Conservation (phyloP, 2,888 invertebrate species). For the Sphaerophoria rueppellii region DNA sequence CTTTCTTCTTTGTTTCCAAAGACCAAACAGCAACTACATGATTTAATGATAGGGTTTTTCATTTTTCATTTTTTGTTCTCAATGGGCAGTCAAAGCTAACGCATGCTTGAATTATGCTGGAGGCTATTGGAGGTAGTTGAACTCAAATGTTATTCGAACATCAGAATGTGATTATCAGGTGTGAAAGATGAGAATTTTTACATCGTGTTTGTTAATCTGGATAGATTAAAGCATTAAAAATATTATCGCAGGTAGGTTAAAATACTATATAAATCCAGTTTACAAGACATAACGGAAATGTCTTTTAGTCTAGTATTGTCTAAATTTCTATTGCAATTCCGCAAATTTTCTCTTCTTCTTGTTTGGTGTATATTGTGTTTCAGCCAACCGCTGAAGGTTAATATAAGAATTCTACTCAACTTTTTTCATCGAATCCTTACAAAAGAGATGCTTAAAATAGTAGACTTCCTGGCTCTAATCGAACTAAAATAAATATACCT, state of each 20-base stretch:
- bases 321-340: no score
- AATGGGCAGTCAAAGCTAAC: conserved; percentile 45
- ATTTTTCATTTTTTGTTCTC: conserved; percentile 10
- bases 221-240: background rate
- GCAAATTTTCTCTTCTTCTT: no score
- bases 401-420: no score
- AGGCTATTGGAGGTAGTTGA: conserved; percentile 59
- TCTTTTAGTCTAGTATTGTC: no score
- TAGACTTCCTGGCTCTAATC: no score
- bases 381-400: no score
- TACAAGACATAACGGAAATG: no score
- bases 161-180: background rate
- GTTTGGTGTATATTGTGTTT: no score
- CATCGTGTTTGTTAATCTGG: background rate
- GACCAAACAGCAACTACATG: background rate
- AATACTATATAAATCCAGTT: no score
- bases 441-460: no score
- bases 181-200: conserved; percentile 3
- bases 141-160: conserved; percentile 35
- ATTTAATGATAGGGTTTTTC: conserved; percentile 25
- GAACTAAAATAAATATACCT: no score
- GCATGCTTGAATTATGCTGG: conserved; percentile 44
- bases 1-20: conserved; percentile 17
- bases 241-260: background rate
- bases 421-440: no score